These are phyloP conservation scores for Platygyra sinensis DNA, from an alignment of 64 coral and sea anemone species.

Conservation along the genomic window DNA sequence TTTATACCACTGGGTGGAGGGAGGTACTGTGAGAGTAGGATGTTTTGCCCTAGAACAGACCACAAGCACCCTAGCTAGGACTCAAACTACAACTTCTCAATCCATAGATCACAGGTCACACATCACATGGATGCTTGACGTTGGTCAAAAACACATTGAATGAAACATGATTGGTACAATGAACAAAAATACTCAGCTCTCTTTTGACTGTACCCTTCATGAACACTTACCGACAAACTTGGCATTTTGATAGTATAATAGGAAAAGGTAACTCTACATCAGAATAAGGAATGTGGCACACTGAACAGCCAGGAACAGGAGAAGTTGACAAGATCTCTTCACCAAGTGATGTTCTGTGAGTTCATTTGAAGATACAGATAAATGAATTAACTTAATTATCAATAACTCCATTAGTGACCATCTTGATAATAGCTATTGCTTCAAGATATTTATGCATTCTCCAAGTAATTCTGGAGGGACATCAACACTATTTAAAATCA, in stretches of 20 bases:
- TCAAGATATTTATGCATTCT: not conserved
- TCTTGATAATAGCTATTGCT: too few relatives aligned
- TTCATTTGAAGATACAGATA: not conserved
- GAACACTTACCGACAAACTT: slow-evolving; percentile 73
- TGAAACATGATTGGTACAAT: too few relatives aligned
- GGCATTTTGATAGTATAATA: slow-evolving; percentile 77
- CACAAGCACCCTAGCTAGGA: too few relatives aligned
- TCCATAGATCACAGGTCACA: too few relatives aligned
- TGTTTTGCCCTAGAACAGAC: too few relatives aligned
- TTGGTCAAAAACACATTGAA: too few relatives aligned
- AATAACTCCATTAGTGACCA: too few relatives aligned
- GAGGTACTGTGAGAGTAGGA: not conserved
- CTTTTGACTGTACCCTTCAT: not conserved
- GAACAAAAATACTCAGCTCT: too few relatives aligned
- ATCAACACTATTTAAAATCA: not conserved
- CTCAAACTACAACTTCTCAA: too few relatives aligned
- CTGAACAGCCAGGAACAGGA: slow-evolving; percentile 57
- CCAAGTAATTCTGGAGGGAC: not conserved
- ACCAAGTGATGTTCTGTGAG: slow-evolving; percentile 20
- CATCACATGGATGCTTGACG: too few relatives aligned
- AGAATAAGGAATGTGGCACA: slow-evolving; percentile 90
- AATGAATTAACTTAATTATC: not conserved
- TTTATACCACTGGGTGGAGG: not conserved
- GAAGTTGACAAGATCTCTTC: slow-evolving; percentile 47
- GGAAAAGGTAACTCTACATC: slow-evolving; percentile 90